Evolutionary conservation across 53 echinoderm and acorn worm species (phyloP).

Genomic region (Patiria pectinifera): DNA sequence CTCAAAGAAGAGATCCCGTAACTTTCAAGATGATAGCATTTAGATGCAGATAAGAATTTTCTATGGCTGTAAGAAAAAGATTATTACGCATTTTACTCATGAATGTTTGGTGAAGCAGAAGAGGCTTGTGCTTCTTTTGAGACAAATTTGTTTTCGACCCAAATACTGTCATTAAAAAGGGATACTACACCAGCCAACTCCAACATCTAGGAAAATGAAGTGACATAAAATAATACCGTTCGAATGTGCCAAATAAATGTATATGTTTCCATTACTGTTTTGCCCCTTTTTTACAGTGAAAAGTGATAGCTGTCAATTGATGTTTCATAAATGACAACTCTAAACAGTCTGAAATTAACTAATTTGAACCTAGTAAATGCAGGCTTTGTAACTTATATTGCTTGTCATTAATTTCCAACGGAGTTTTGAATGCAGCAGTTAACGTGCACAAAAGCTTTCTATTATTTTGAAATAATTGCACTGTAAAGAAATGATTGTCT

Average conservation of each 20-base stretch:
- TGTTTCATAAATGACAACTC: background rate
- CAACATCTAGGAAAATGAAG: background rate
- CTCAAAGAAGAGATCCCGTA: background rate
- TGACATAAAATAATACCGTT: background rate
- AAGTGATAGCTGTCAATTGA: background rate
- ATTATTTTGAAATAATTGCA: background rate
- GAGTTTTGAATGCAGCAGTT: too few species aligned
- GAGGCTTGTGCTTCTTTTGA: background rate
- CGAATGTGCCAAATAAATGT: background rate
- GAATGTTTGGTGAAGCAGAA: too few species aligned
- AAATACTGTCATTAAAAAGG: too few species aligned
- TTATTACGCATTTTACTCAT: too few species aligned
- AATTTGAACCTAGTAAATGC: background rate
- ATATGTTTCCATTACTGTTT: background rate
- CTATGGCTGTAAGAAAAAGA: background rate
- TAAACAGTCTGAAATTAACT: background rate
- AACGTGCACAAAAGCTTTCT: background rate
- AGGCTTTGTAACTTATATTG: background rate
- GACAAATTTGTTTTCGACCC: too few species aligned
- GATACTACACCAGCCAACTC: background rate
- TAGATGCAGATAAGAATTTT: background rate
- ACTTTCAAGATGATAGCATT: background rate
- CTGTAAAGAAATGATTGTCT: background rate
- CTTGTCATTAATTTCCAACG: background rate
- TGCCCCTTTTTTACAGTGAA: background rate